Evolutionary conservation across 2,113 vertebrate genomes (phyloP), one percentile per base, ranked within the genome.

Genomic region (Aphyosemion australe): DNA sequence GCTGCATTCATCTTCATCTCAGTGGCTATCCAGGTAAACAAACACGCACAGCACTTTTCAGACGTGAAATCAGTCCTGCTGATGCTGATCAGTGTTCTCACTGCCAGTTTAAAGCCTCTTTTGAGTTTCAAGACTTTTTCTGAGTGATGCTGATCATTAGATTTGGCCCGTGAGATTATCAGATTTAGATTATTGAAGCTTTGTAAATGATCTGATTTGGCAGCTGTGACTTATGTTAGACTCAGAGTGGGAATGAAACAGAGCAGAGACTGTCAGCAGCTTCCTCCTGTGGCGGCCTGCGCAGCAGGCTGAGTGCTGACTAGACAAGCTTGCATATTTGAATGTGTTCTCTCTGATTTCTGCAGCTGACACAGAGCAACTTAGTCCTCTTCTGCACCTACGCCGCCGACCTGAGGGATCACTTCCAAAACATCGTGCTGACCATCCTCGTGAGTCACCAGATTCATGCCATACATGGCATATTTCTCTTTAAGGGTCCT

Each of bases 331-430:
- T 58, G 71, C 11, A 31, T 53, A 42, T 74, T 61, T 84, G 46
- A 88, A 58, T 19, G 52, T 71, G 57, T 75, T 47, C 61, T 84
- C 60, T 84, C 64, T 88, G 51, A 43, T 90, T 79, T 74, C 58
- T 86, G 60, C 84, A 99, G 97, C 88, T 98, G 86, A 92, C 97
- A 37, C 96, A 98, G 89, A 95, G 92, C 85, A 99, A 98, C 87
- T 96, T 99, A 60, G 96, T 98, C 82, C 93, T 98, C 34, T 99
- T 98, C 92, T 99, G 96, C 83, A 96, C 93, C 5, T 95, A 98
- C 0, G 95, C 96, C 2, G 92, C 93, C 6, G 89, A 86, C 79
- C 92, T 99, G 49, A 94, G 90, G 26, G 92, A 93, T 52, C 96
- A 98, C 62, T 94, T 96, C 90, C 96, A 98, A 87, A 92, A 94